Evolutionary conservation across 2,888 invertebrate species (phyloP).

Genomic region (Tridacna crocea): DNA sequence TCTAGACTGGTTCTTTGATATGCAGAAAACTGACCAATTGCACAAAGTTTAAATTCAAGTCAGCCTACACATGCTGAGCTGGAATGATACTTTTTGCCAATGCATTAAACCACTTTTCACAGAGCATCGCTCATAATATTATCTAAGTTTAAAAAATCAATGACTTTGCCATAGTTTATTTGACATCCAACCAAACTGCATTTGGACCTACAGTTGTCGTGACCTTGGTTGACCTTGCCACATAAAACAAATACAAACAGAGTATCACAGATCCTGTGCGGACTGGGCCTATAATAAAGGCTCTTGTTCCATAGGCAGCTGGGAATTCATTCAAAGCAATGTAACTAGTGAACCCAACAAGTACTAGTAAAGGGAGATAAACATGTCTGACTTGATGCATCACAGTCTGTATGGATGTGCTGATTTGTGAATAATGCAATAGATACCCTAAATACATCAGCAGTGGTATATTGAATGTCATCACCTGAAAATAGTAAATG

Average conservation of each 20-base stretch:
- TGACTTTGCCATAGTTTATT: neutral
- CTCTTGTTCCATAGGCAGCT: slow-evolving; percentile 91
- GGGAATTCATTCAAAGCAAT: slow-evolving; percentile 87
- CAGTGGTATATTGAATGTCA: slow-evolving; percentile 91
- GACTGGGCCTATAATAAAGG: slow-evolving; percentile 91
- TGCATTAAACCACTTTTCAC: too few relatives aligned
- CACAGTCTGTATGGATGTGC: slow-evolving; percentile 29
- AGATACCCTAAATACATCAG: slow-evolving; percentile 89
- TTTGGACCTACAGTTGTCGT: neutral
- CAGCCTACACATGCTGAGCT: too few relatives aligned
- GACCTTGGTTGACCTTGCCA: slow-evolving; percentile 47
- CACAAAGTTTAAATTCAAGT: too few relatives aligned
- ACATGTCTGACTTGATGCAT: slow-evolving; percentile 58
- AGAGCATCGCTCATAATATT: too few relatives aligned
- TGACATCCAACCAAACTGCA: slow-evolving; percentile 3
- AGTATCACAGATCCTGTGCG: slow-evolving; percentile 92
- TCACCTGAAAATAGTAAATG: slow-evolving; percentile 79
- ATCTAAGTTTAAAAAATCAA: neutral
- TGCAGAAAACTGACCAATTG: too few relatives aligned
- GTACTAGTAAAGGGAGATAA: slow-evolving; percentile 67
- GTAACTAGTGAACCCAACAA: slow-evolving; percentile 87
- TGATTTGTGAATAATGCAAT: slow-evolving; percentile 85
- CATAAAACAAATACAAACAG: slow-evolving; percentile 86
- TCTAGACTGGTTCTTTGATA: too few relatives aligned
- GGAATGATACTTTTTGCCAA: too few relatives aligned